Base-by-base conservation (phyloP, 2,888 invertebrate species). In the Leptinotarsa haldemani region DNA sequence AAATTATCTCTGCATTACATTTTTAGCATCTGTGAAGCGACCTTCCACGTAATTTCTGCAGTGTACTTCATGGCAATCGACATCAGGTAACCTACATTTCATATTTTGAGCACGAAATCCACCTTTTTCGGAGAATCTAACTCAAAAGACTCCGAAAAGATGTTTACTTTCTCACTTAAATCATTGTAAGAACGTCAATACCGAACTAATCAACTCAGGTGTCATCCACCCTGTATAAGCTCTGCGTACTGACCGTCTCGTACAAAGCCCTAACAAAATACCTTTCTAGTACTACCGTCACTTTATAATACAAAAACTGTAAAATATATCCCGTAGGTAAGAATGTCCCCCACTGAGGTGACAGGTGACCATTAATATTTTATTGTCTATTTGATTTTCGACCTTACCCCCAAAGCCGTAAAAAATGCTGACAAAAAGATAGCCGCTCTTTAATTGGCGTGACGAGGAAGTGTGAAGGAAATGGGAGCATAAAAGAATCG, bases 331-430 rank as follows among this genome's bases (percentile, higher is more conserved):
- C 71, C 56, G 65, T 77, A 75, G 78, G 78, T 78, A 78, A 74
- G 76, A 75, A 78, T 76, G 70, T 68, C 58, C 68, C 78, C 78
- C 74, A 73, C 76, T 74, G 78, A 72, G 78, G 71, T 74, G 78
- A 70, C 78, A 76, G 78, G 78, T 78, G 75, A 70, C 70, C 76
- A 78, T 78, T 78, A 77, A 77, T 78, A 74, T 71, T 76, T 76
- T 75, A 77, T 70, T 75, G 66, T 77, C 76, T 74, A 71, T 77
- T 73, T 77, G 76, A 78, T 72, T 71, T 74, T 74, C 67, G 74
- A 61, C 73, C 74, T 68, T 70, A 72, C 69, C 69, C 74, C 74
- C 73, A 71, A 71, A 71, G 70, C 71, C 69, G 63, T 76, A 76
- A 76, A 73, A 75, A 74, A 73, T 77, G 73, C 70, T 71, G 73